Evolutionary conservation across 2,113 vertebrate species (phyloP).

Genomic region (Psophia crepitans): DNA sequence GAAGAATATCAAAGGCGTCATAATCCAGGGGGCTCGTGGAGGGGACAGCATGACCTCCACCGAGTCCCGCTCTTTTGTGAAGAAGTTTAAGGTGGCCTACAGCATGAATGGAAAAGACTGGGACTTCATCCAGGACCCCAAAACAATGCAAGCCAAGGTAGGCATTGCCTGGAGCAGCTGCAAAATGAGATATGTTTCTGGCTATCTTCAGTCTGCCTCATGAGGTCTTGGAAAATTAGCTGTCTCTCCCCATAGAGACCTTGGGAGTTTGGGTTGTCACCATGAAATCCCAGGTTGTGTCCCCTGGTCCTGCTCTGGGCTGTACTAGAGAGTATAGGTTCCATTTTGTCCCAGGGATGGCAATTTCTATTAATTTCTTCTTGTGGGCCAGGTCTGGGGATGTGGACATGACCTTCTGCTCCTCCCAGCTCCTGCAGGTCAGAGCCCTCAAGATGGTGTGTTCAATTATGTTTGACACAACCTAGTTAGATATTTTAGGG

Average conservation of each 20-base stretch:
- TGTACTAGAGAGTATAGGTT: background rate
- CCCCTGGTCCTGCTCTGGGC: background rate
- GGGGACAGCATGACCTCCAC: constrained; percentile 86
- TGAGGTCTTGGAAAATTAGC: background rate
- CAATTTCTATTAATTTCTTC: background rate
- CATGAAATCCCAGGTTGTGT: background rate
- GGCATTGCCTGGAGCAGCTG: background rate
- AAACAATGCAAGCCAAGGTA: constrained; percentile 91
- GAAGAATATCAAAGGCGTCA: constrained; percentile 88
- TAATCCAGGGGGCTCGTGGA: constrained; percentile 93
- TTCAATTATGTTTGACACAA: background rate
- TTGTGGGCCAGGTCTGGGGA: background rate
- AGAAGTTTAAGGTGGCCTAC: constrained; percentile 93
- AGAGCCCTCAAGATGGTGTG: background rate
- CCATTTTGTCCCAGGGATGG: background rate
- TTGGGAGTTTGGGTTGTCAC: background rate
- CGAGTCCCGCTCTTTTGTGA: constrained; percentile 91
- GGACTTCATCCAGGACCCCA: constrained; percentile 87
- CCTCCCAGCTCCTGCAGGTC: background rate
- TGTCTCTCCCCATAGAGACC: background rate
- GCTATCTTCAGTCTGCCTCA: background rate
- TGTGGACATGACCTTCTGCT: background rate
- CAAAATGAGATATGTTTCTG: background rate
- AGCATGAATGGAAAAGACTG: constrained; percentile 93
- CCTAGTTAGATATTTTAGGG: background rate